Evolutionary conservation across 2,797 vertebrate genomes (phyloP).

Genomic region (Phoeniculus purpureus): DNA sequence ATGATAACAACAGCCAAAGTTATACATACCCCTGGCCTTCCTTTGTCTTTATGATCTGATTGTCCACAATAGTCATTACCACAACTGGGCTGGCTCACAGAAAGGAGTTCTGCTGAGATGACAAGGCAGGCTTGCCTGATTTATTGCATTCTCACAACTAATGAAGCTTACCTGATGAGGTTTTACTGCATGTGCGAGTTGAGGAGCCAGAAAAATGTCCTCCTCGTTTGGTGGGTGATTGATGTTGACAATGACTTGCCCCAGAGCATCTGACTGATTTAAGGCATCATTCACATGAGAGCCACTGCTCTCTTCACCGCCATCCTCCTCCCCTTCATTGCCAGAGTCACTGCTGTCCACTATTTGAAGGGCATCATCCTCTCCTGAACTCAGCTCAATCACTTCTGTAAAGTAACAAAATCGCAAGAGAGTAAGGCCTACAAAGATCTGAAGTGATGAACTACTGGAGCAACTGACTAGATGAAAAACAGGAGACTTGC

Average conservation of each 20-base stretch:
- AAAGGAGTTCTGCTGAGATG: neutral
- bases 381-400: conserved; percentile 97
- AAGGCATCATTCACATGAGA: conserved; percentile 92
- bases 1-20: neutral
- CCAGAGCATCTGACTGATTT: conserved; percentile 91
- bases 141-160: neutral
- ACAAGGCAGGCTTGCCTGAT: neutral
- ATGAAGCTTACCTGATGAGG: conserved; percentile 90
- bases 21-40: neutral
- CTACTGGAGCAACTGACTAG: neutral
- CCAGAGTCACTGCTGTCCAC: conserved; percentile 90
- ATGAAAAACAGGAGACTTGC: neutral
- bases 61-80: neutral
- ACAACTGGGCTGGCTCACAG: neutral
- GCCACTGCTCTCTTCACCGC: conserved; percentile 91
- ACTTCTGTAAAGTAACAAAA: conserved; percentile 82
- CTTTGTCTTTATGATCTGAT: neutral
- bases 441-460: conserved; percentile 10
- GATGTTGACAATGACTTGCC: conserved; percentile 93
- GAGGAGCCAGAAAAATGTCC: conserved; percentile 92
- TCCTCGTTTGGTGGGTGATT: conserved; percentile 96
- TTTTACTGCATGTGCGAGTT: conserved; percentile 93
- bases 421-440: neutral
- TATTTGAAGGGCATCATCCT: conserved; percentile 91
- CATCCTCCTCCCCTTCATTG: conserved; percentile 85